Evolutionary conservation across 2,113 vertebrate genomes (phyloP).

Genomic region (Sylvilagus bachmani): DNA sequence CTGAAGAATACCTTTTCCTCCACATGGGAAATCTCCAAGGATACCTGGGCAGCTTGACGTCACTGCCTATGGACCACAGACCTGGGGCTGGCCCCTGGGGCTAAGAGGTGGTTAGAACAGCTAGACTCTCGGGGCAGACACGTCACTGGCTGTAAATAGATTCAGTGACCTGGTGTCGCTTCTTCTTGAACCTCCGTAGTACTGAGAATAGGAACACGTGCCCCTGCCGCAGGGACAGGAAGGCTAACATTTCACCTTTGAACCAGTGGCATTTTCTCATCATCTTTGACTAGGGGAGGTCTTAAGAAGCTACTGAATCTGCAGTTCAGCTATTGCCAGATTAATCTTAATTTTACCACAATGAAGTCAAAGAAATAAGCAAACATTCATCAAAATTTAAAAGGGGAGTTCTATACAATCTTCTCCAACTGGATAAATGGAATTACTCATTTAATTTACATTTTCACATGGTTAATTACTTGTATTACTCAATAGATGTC

Average conservation of each 20-base stretch:
- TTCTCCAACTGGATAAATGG: background rate
- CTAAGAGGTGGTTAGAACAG: background rate
- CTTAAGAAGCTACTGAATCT: slow-evolving; percentile 24
- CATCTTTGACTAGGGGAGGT: slow-evolving; percentile 28
- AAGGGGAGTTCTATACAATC: slow-evolving; percentile 21
- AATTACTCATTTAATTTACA: slow-evolving; percentile 13
- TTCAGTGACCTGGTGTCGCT: background rate
- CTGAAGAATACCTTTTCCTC: slow-evolving; percentile 40
- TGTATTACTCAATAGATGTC: background rate
- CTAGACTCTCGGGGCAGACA: background rate
- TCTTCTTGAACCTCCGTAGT: background rate
- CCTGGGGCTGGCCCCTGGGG: background rate
- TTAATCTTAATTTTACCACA: slow-evolving; percentile 17
- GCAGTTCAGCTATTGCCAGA: slow-evolving; percentile 21
- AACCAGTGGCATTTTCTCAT: background rate
- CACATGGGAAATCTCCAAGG: background rate
- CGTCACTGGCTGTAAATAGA: background rate
- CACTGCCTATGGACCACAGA: background rate
- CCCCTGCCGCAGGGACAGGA: background rate
- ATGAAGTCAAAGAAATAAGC: slow-evolving; percentile 39
- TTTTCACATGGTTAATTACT: background rate
- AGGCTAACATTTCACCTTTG: slow-evolving; percentile 13
- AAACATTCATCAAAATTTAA: slow-evolving; percentile 28
- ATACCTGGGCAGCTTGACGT: background rate
- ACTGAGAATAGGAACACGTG: background rate